A percentile compares a stretch with the other conserved stretches of the same genome.
Evolutionary conservation across 1,140 invertebrate species (phyloP).

Genomic region (Cylas formicarius): DNA sequence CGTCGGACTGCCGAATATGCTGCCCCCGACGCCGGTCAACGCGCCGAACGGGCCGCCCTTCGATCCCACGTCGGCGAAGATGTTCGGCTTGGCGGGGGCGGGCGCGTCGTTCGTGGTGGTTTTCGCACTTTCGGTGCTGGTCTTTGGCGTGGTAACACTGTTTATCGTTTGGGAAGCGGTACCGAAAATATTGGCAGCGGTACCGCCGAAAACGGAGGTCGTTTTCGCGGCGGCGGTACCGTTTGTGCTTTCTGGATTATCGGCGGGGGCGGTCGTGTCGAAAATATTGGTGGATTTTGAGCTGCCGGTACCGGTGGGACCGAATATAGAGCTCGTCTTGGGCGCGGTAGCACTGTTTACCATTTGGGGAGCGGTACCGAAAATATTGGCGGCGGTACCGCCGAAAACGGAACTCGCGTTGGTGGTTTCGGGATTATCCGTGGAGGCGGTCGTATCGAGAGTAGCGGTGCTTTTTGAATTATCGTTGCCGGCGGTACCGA

Average conservation of each 20-base stretch:
- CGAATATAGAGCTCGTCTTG: no score
- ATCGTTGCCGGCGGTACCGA: constrained; percentile 9
- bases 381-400: no score
- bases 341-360: no score
- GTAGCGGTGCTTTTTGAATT: constrained; percentile 9
- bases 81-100: not conserved
- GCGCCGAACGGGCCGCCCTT: constrained; percentile 2
- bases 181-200: constrained; percentile 9
- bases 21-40: constrained; percentile 6
- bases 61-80: constrained; percentile 4
- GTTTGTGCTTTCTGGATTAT: constrained; percentile 4
- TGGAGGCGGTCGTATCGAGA: constrained; percentile 4
- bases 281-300: constrained; percentile 8
- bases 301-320: no score
- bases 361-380: no score
- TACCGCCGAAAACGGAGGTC: not conserved
- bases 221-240: constrained; percentile 2
- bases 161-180: not conserved
- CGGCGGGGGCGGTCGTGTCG: not conserved
- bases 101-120: not conserved
- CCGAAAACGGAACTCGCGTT: not conserved
- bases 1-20: constrained; percentile 18
- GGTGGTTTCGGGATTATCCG: constrained; percentile 4
- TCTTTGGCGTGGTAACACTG: not conserved
- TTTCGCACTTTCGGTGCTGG: not conserved